Conservation (phyloP, 2,888 invertebrate genomes). For the Synergus gifuensis region DNA sequence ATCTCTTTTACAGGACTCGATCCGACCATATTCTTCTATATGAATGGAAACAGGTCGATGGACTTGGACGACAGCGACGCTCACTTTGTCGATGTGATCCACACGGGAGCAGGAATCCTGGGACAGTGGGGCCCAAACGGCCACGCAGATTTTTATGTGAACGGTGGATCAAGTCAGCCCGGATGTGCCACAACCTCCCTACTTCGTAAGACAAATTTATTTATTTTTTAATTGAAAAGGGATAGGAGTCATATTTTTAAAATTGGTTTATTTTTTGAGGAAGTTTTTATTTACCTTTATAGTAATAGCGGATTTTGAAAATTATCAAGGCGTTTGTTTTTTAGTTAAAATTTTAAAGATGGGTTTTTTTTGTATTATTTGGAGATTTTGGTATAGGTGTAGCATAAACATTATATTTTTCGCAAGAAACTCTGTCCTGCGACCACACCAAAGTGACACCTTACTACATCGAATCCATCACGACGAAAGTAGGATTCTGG, state of each 20-base stretch:
- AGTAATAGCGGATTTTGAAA: too few relatives aligned
- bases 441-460: slow-evolving; percentile 95
- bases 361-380: not conserved
- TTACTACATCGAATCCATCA: slow-evolving; percentile 93
- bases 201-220: slow-evolving; percentile 83
- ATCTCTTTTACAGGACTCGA: slow-evolving; percentile 82
- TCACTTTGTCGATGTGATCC: slow-evolving; percentile 89
- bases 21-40: slow-evolving; percentile 91
- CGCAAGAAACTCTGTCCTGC: slow-evolving; percentile 90
- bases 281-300: not conserved
- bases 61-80: slow-evolving; percentile 90
- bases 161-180: slow-evolving; percentile 93
- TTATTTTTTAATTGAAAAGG: not conserved
- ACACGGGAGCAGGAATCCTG: slow-evolving; percentile 92
- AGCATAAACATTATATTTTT: slow-evolving; percentile 27
- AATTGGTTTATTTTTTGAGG: not conserved
- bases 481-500: slow-evolving; percentile 89
- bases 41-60: slow-evolving; percentile 88
- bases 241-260: not conserved
- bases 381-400: not conserved
- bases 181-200: slow-evolving; percentile 90
- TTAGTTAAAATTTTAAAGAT: not conserved
- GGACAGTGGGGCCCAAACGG: slow-evolving; percentile 95
- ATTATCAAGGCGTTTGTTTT: not conserved
- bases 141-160: slow-evolving; percentile 93